phyloP scores from a whole-genome alignment of 2,888 invertebrate species.

The Pachliopta kotzebuea region DNA sequence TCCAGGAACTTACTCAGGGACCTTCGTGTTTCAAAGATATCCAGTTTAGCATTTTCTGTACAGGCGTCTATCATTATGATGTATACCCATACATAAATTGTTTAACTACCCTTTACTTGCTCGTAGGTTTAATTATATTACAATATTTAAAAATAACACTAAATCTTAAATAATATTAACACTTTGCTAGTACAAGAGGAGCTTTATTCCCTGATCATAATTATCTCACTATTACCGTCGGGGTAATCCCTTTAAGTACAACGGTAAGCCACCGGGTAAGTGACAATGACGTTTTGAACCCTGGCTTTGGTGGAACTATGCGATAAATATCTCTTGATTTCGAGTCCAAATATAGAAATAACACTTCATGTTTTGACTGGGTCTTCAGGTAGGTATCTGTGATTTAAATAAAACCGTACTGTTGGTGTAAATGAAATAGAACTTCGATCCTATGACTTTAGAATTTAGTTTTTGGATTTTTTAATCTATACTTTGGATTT shows the following conservation, averaged over 20 bases:
- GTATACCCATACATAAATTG: too few relatives aligned
- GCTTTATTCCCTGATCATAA: neutral
- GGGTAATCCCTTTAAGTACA: constrained; percentile 16
- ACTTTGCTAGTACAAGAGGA: neutral
- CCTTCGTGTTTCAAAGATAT: too few relatives aligned
- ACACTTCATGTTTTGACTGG: constrained; percentile 1
- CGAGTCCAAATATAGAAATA: constrained; percentile 10
- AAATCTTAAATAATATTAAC: neutral
- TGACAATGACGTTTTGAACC: constrained; percentile 13
- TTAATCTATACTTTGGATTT: too few relatives aligned
- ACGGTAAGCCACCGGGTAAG: constrained; percentile 17
- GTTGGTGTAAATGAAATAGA: too few relatives aligned
- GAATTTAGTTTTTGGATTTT: too few relatives aligned
- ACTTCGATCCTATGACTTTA: too few relatives aligned
- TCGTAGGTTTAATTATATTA: too few relatives aligned
- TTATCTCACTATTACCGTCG: neutral
- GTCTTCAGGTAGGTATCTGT: too few relatives aligned
- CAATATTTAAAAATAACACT: neutral
- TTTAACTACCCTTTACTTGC: too few relatives aligned
- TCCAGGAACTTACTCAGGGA: too few relatives aligned
- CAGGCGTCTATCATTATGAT: too few relatives aligned
- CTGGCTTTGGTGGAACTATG: constrained; percentile 6
- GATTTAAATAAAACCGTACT: neutral
- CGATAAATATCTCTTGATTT: constrained; percentile 1
- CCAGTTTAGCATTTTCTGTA: too few relatives aligned